phyloP scores from a whole-genome alignment of 2,113 vertebrate species.

The Coregonus clupeaformis region DNA sequence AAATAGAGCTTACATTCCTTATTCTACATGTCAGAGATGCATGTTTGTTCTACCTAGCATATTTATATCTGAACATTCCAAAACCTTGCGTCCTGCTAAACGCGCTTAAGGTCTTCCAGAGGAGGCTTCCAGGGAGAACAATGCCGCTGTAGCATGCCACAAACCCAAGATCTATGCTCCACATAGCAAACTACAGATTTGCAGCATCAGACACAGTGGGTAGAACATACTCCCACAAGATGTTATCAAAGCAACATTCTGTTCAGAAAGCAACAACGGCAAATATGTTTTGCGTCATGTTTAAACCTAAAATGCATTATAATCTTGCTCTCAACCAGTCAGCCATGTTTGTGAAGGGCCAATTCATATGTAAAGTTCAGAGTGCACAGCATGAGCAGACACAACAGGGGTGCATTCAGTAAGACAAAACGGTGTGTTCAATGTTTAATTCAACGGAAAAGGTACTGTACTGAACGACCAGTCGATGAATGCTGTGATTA shows the following conservation, averaged over 20 bases:
- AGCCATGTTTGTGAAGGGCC: too few relatives aligned
- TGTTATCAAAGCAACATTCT: background rate
- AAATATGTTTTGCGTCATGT: background rate
- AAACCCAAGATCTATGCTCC: slow-evolving; percentile 27
- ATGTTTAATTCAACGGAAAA: too few relatives aligned
- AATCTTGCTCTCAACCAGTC: too few relatives aligned
- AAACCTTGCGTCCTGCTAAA: background rate
- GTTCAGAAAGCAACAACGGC: background rate
- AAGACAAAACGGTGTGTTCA: too few relatives aligned
- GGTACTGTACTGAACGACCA: too few relatives aligned
- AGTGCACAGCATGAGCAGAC: too few relatives aligned
- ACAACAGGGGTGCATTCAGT: too few relatives aligned
- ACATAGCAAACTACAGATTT: background rate
- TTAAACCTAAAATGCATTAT: background rate
- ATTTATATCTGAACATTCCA: background rate
- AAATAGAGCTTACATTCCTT: background rate
- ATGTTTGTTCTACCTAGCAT: too few relatives aligned
- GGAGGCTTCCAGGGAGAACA: slow-evolving; percentile 38
- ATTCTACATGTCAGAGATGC: background rate
- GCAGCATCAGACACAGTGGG: background rate
- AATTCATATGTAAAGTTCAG: too few relatives aligned
- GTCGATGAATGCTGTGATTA: too few relatives aligned
- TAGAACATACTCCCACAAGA: background rate
- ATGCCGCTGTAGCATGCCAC: slow-evolving; percentile 17
- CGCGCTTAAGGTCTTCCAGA: slow-evolving; percentile 7